Percentiles rank a stretch among this genome's conserved stretches.
Evolutionary conservation across 2,113 vertebrate species (phyloP).

Genomic region (Mormyrus iriodes): DNA sequence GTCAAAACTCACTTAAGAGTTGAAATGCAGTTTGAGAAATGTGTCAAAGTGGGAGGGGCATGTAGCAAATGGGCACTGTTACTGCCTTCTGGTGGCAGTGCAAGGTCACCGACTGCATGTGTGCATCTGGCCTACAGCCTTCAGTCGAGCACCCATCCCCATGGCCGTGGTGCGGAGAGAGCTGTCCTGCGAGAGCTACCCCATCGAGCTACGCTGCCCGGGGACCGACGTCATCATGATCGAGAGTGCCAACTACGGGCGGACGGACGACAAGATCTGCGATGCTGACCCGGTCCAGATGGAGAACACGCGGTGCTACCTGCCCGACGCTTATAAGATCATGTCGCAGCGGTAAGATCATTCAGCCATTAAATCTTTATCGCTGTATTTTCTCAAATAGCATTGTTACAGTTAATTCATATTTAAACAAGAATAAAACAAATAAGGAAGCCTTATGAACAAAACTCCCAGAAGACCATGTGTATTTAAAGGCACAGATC

Average conservation of each 20-base stretch:
- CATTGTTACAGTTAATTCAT: background rate
- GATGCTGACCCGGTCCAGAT: slow-evolving; percentile 98
- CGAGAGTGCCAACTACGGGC: slow-evolving; percentile 97
- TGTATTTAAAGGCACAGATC: background rate
- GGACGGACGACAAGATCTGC: slow-evolving; percentile 97
- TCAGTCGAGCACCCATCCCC: slow-evolving; percentile 87
- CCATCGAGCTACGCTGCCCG: slow-evolving; percentile 94
- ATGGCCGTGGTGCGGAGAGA: slow-evolving; percentile 97
- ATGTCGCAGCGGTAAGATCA: slow-evolving; percentile 87
- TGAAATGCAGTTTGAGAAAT: background rate
- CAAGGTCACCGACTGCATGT: background rate
- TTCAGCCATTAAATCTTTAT: background rate
- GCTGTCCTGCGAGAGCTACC: slow-evolving; percentile 97
- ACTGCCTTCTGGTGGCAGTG: background rate
- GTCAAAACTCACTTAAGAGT: background rate
- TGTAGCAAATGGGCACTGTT: background rate
- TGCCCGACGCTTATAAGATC: slow-evolving; percentile 98
- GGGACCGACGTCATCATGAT: slow-evolving; percentile 99
- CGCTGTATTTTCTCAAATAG: background rate
- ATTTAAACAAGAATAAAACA: background rate
- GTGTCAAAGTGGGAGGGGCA: background rate
- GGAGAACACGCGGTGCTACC: slow-evolving; percentile 97
- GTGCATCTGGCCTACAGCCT: slow-evolving; percentile 57
- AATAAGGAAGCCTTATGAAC: background rate
- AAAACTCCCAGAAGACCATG: background rate